phyloP scores from a whole-genome alignment of 2,888 invertebrate species.

The Cheilosia variabilis region DNA sequence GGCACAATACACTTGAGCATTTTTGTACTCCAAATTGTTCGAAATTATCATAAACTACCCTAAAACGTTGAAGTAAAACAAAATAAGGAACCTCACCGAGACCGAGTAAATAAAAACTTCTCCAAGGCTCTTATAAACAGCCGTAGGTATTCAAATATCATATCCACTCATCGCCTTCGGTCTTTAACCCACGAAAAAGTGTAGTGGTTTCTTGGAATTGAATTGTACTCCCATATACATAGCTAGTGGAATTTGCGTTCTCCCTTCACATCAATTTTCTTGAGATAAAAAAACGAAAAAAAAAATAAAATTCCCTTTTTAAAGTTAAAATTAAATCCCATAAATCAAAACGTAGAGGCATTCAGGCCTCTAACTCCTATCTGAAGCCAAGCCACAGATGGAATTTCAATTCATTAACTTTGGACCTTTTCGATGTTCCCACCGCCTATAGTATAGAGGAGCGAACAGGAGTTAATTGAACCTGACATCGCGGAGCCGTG shows the following conservation, averaged over 20 bases:
- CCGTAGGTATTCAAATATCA: constrained; percentile 41
- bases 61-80: background rate
- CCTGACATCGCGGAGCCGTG: constrained; percentile 34
- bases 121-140: constrained; percentile 20
- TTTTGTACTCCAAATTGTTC: constrained; percentile 1
- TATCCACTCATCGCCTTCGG: constrained; percentile 8
- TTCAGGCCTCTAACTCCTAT: constrained; percentile 26
- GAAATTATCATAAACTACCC: constrained; percentile 16
- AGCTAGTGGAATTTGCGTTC: constrained; percentile 20
- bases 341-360: constrained; percentile 46
- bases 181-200: constrained; percentile 3
- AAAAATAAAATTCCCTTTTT: constrained; percentile 1
- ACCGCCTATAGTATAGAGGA: constrained; percentile 7
- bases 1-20: background rate
- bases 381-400: constrained; percentile 50
- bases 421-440: constrained; percentile 49
- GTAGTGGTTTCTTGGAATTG: constrained; percentile 49
- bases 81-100: background rate
- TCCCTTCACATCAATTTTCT: constrained; percentile 27
- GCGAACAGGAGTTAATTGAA: constrained; percentile 48
- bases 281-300: background rate
- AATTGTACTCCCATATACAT: constrained; percentile 15
- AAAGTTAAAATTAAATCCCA: constrained; percentile 53
- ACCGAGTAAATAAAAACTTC: constrained; percentile 2
- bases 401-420: constrained; percentile 70